These are phyloP conservation scores for Saimiri boliviensis DNA, from an alignment of 2,113 vertebrate species.

Conservation along the genomic window DNA sequence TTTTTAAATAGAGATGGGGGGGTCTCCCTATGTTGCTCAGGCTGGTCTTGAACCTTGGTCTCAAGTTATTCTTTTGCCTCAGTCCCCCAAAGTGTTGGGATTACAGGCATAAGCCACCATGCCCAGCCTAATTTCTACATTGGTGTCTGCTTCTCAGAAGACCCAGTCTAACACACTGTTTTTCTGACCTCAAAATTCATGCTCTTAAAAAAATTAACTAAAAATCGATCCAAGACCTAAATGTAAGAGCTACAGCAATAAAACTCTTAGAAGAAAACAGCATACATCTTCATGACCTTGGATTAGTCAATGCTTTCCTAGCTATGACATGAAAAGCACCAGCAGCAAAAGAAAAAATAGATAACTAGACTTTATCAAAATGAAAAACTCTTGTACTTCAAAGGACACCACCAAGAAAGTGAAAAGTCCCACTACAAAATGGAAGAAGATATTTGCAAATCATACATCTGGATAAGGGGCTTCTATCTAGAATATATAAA, in stretches of 20 bases:
- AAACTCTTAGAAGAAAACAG: not conserved
- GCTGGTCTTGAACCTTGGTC: too few species aligned
- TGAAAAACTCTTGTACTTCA: slow-evolving; percentile 2
- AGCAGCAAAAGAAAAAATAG: slow-evolving; percentile 9
- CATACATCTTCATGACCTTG: not conserved
- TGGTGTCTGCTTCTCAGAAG: not conserved
- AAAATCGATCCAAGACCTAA: not conserved
- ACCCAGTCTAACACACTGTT: not conserved
- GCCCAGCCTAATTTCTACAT: not conserved
- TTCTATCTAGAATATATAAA: not conserved
- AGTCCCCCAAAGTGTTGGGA: too few species aligned
- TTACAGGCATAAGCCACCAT: too few species aligned
- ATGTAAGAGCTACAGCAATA: not conserved
- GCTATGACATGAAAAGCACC: not conserved
- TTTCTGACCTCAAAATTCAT: not conserved
- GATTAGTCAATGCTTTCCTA: not conserved
- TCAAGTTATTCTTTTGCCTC: too few species aligned
- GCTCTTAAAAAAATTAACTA: not conserved
- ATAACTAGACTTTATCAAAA: not conserved
- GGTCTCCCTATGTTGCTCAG: too few species aligned
- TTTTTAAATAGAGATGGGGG: too few species aligned
- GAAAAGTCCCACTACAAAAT: not conserved
- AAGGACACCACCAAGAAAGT: not conserved
- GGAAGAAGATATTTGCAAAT: slow-evolving; percentile 9
- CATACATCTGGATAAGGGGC: not conserved